Conservation (phyloP, 2,113 vertebrate species). For the Zosterops lateralis region DNA sequence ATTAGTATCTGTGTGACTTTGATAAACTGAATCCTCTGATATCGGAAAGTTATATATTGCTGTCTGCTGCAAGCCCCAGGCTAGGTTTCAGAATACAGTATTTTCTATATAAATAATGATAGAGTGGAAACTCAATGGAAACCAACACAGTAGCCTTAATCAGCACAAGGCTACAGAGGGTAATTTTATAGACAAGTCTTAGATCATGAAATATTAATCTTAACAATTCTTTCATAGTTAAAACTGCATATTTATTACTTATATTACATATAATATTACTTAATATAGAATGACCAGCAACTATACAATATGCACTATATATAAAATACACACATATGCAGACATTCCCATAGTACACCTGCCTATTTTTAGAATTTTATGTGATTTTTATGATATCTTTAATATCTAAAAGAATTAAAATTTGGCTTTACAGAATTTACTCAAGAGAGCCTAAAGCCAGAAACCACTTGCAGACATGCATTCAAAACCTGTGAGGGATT, state of each 20-base stretch:
- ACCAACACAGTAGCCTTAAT: neutral
- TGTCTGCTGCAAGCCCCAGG: neutral
- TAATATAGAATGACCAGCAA: neutral
- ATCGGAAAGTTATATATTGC: neutral
- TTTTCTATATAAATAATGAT: neutral
- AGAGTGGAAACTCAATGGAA: neutral
- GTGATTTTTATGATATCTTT: neutral
- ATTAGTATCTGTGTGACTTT: neutral
- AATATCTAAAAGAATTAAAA: neutral
- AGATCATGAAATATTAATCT: neutral
- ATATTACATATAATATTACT: neutral
- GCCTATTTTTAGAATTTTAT: neutral
- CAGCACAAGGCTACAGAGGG: neutral
- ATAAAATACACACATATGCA: neutral
- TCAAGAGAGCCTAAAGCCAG: neutral
- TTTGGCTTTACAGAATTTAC: neutral
- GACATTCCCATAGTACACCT: fast-evolving
- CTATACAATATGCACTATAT: neutral
- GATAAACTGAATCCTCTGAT: neutral
- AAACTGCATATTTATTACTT: neutral
- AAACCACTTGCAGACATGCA: neutral
- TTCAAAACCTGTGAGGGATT: neutral
- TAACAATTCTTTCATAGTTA: neutral
- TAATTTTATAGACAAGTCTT: neutral
- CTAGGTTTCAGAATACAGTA: neutral